Conservation (phyloP, 2,888 invertebrate genomes). For the Ypsolopha scabrella region DNA sequence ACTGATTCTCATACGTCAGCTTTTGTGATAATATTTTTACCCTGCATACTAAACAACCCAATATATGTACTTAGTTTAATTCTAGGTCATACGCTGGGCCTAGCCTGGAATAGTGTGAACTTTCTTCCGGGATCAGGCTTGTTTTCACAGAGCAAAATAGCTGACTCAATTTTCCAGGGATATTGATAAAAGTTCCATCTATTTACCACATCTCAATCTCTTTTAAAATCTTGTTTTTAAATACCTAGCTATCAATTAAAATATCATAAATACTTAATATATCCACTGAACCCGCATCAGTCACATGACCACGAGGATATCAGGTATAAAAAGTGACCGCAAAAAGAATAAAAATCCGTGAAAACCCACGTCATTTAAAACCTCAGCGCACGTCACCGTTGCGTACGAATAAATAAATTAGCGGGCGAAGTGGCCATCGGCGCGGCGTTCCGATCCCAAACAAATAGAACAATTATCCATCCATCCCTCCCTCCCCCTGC, state of each 20-base stretch:
- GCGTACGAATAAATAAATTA: conserved; percentile 47
- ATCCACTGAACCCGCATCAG: too few relatives aligned
- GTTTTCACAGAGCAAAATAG: neutral
- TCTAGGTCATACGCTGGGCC: too few relatives aligned
- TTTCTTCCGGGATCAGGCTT: neutral
- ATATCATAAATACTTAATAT: too few relatives aligned
- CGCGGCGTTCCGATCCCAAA: conserved; percentile 37
- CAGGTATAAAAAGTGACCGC: neutral
- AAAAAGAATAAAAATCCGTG: neutral
- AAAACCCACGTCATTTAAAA: conserved; percentile 17
- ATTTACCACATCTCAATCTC: too few relatives aligned
- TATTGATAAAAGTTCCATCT: neutral
- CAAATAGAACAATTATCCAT: conserved; percentile 61
- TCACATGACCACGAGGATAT: neutral
- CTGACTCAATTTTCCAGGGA: neutral
- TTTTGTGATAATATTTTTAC: too few relatives aligned
- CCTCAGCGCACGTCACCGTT: conserved; percentile 17
- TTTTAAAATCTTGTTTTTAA: too few relatives aligned
- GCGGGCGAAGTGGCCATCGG: conserved; percentile 24
- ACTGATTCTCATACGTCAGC: too few relatives aligned
- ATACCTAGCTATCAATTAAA: too few relatives aligned
- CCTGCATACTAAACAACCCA: too few relatives aligned
- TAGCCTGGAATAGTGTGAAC: too few relatives aligned
- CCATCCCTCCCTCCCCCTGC: conserved; percentile 16
- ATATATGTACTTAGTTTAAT: too few relatives aligned